Conservation (phyloP, 2,113 vertebrate species). For the Oreochromis niloticus region DNA sequence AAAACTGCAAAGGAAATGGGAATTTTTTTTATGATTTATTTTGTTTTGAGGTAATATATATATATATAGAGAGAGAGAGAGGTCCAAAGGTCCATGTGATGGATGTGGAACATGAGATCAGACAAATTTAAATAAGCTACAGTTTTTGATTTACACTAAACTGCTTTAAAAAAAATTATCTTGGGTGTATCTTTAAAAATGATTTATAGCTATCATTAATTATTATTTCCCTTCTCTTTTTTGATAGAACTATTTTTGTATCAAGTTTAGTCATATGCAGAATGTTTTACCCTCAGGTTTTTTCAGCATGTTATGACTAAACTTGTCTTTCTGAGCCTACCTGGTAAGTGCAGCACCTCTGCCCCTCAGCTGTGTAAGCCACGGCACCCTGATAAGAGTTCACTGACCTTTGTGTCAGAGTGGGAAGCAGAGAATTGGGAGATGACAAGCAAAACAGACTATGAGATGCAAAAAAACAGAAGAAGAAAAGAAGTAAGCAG, state of each 20-base stretch:
- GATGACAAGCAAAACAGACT: conserved; percentile 15
- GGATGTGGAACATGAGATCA: background rate
- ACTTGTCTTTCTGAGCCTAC: background rate
- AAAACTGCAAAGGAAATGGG: background rate
- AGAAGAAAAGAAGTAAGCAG: background rate
- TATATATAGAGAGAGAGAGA: fast-evolving
- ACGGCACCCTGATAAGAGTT: conserved; percentile 10
- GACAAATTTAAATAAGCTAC: background rate
- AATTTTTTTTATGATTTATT: background rate
- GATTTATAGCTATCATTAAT: background rate
- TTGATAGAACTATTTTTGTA: background rate
- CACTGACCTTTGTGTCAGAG: conserved; percentile 19
- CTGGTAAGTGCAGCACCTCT: conserved; percentile 17
- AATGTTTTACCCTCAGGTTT: background rate
- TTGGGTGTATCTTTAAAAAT: background rate
- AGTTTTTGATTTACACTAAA: background rate
- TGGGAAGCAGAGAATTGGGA: background rate
- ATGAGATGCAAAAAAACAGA: background rate
- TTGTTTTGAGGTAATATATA: background rate
- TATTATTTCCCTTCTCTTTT: background rate
- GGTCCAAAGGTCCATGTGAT: background rate
- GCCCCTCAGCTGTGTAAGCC: conserved; percentile 17
- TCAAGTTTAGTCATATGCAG: background rate
- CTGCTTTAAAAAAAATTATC: background rate
- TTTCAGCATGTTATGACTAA: background rate